These are phyloP conservation scores for Bolinopsis microptera DNA, from an alignment of 37 sponge, comb jelly and placozoan species.

Conservation along the genomic window DNA sequence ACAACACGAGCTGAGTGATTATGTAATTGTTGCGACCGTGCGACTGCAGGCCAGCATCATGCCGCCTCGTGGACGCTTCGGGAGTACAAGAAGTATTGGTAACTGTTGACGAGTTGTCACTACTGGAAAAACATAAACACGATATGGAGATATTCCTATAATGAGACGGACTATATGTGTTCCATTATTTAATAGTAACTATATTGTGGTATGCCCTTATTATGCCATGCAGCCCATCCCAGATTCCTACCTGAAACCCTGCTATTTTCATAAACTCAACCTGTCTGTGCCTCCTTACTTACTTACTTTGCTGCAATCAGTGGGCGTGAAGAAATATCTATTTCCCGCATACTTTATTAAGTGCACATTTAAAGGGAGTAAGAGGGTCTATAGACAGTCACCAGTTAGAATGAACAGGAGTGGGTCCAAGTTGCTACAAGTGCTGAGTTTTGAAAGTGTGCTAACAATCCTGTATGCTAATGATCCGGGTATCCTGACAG, in stretches of 20 bases:
- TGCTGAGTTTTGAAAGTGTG: no score
- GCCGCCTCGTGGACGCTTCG: no score
- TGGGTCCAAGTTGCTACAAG: no score
- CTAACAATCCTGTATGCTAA: background rate
- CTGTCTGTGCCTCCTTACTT: no score
- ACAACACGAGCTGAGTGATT: no score
- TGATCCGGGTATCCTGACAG: background rate
- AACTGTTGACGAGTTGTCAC: background rate
- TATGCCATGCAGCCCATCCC: background rate
- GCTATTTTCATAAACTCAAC: background rate
- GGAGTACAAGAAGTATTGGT: no score
- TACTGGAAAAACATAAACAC: background rate
- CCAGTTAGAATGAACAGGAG: background rate
- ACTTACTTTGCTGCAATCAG: background rate
- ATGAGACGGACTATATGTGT: background rate
- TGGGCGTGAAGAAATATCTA: background rate
- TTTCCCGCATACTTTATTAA: background rate
- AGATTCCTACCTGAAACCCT: background rate
- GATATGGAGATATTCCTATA: background rate
- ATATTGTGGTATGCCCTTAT: background rate
- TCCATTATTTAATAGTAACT: background rate
- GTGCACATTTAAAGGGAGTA: background rate
- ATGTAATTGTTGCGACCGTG: no score
- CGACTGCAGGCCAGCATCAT: no score
- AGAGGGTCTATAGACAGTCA: no score